A percentile compares a stretch with the other conserved stretches of the same genome.
phyloP scores from a whole-genome alignment of 2,888 invertebrate species.

The Leptopterna dolabrata region DNA sequence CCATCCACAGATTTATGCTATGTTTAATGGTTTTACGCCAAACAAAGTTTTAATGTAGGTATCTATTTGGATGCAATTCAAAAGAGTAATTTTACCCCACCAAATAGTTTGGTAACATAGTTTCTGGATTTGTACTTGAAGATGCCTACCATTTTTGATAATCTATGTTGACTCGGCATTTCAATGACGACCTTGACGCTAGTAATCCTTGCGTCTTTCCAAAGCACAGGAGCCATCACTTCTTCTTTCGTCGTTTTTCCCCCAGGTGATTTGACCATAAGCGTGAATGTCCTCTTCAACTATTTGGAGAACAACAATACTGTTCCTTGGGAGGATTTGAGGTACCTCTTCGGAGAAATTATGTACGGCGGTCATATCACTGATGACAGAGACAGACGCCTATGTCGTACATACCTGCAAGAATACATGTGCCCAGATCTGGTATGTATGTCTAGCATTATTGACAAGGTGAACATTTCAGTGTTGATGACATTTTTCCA shows the following conservation, averaged over 20 bases:
- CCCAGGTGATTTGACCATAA: conserved; percentile 87
- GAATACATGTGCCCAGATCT: conserved; percentile 90
- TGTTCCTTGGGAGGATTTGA: conserved; percentile 94
- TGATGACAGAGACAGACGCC: conserved; percentile 92
- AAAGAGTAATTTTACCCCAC: no score
- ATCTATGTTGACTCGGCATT: no score
- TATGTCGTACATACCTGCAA: conserved; percentile 86
- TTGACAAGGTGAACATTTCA: no score
- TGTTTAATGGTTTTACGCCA: no score
- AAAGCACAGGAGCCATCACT: no score
- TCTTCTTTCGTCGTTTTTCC: neutral
- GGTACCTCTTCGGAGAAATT: conserved; percentile 95
- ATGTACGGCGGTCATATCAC: conserved; percentile 99
- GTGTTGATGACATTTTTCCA: neutral
- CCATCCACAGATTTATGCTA: no score
- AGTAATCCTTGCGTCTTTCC: neutral
- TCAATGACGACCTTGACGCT: no score
- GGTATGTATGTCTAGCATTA: conserved; percentile 55
- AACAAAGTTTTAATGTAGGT: no score
- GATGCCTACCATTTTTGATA: no score
- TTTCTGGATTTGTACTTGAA: no score
- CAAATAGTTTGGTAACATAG: no score
- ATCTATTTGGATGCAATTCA: no score
- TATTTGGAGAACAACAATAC: conserved; percentile 89
- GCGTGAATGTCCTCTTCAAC: conserved; percentile 89